A percentile compares a stretch with the other conserved stretches of the same genome.
phyloP scores from a whole-genome alignment of 2,113 vertebrate species.

The Oreochromis aureus region DNA sequence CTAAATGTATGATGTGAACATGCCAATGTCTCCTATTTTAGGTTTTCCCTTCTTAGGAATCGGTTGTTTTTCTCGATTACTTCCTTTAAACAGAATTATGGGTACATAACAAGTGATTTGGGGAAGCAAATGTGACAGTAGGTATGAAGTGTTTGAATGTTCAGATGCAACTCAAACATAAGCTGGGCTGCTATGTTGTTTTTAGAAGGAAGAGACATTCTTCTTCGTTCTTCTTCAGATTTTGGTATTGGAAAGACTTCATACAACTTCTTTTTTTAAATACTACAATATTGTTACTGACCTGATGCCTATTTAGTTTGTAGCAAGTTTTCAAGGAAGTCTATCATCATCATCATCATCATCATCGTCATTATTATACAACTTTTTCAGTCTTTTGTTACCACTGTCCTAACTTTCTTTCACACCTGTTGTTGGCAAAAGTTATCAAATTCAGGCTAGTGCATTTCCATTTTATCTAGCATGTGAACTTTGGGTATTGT shows the following conservation, averaged over 20 bases:
- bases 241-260: not conserved
- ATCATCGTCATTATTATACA: not conserved
- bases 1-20: not conserved
- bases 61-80: not conserved
- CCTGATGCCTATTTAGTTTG: not conserved
- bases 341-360: not conserved
- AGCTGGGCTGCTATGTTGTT: not conserved
- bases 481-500: not conserved
- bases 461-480: not conserved
- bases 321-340: not conserved
- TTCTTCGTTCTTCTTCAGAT: not conserved
- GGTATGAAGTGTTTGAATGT: not conserved
- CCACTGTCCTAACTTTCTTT: not conserved
- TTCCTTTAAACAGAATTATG: not conserved
- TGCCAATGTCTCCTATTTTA: not conserved
- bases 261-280: not conserved
- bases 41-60: not conserved
- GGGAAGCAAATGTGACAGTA: not conserved
- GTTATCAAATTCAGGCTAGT: not conserved
- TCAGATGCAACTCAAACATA: rapidly evolving
- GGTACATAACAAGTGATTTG: not conserved
- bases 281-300: not conserved
- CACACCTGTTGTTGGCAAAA: not conserved
- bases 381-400: not conserved
- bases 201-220: not conserved